phyloP scores from a whole-genome alignment of 2,888 invertebrate species.

The Melangyna quadrimaculata region DNA sequence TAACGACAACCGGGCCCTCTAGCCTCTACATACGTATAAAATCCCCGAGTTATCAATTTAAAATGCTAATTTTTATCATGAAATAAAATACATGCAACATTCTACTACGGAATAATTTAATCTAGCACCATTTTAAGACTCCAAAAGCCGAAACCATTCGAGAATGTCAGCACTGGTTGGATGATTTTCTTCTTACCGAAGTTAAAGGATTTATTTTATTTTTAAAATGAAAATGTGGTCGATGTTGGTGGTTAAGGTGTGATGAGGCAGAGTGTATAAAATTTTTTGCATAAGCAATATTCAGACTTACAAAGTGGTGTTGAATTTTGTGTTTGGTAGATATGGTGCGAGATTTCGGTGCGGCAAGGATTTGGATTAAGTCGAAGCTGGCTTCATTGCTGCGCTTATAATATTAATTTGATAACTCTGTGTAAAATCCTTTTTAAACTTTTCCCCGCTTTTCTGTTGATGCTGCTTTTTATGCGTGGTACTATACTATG shows the following conservation, averaged over 20 bases:
- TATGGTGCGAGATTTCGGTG: neutral
- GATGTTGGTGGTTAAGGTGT: conserved; percentile 23
- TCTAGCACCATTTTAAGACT: neutral
- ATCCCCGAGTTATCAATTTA: no score
- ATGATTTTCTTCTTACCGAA: neutral
- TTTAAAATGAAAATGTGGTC: conserved; percentile 4
- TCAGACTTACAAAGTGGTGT: conserved; percentile 2
- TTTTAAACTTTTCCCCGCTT: conserved; percentile 32
- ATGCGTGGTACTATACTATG: neutral
- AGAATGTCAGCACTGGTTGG: conserved; percentile 14
- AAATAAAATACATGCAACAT: neutral
- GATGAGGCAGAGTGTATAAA: neutral
- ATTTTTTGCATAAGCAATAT: conserved; percentile 17
- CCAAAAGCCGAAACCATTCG: neutral
- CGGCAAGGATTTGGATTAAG: conserved; percentile 30
- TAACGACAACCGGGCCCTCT: no score
- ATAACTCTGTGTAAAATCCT: conserved; percentile 56
- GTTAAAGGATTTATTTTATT: conserved; percentile 5
- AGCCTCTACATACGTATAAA: no score
- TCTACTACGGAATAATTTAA: neutral
- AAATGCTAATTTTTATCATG: no score
- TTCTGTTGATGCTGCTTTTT: neutral
- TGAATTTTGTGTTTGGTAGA: conserved; percentile 26
- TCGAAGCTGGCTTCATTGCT: conserved; percentile 12
- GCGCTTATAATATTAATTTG: conserved; percentile 67